A percentile compares a stretch with the other conserved stretches of the same genome.
These are phyloP conservation scores for Epistrophe grossulariae DNA, from an alignment of 2,888 invertebrate species.

Conservation along the genomic window DNA sequence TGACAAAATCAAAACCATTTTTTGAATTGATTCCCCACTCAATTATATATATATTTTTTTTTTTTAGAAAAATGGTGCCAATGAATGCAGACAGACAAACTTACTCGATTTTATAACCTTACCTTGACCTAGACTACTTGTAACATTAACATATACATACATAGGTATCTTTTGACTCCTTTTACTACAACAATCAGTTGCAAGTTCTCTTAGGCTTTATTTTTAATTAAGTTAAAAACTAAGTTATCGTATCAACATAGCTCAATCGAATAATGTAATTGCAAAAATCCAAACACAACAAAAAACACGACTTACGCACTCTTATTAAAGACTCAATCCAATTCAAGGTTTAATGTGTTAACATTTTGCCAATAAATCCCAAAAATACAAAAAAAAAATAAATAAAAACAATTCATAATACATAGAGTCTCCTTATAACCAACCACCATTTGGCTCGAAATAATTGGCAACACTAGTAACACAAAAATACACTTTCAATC, in stretches of 20 bases:
- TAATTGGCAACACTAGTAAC: slow-evolving; percentile 45
- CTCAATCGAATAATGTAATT: background rate
- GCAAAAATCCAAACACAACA: background rate
- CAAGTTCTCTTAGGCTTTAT: background rate
- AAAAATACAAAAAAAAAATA: background rate
- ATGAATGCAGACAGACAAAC: background rate
- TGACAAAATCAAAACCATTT: too few species aligned
- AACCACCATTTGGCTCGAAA: slow-evolving; percentile 16
- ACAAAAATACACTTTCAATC: slow-evolving; percentile 31
- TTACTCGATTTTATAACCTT: background rate
- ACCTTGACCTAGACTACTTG: background rate
- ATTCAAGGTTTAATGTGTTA: slow-evolving; percentile 11
- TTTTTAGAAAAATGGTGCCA: background rate
- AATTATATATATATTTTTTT: too few species aligned
- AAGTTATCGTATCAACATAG: background rate
- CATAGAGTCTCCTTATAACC: background rate
- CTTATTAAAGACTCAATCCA: background rate
- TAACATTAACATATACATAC: background rate
- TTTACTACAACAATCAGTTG: background rate
- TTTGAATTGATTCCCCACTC: too few species aligned
- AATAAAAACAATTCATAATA: background rate
- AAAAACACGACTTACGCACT: background rate
- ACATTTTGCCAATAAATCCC: slow-evolving; percentile 17
- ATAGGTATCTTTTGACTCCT: background rate
- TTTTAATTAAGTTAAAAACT: background rate